A percentile compares a stretch with the other conserved stretches of the same genome.
These are phyloP conservation scores for Diarsia brunnea DNA, from an alignment of 2,888 invertebrate species.

Conservation along the genomic window DNA sequence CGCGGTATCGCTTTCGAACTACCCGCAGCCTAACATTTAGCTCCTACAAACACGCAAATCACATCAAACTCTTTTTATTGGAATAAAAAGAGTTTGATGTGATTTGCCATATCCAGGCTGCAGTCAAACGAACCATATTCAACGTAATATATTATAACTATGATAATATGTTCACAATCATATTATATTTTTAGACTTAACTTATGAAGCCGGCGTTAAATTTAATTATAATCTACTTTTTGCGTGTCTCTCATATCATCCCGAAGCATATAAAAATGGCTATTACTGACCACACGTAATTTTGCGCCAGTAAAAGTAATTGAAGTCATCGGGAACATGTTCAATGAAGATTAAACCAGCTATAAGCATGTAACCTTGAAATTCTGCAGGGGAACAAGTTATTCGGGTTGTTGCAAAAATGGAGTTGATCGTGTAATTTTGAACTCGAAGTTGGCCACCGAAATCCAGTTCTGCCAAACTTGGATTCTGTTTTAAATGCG, in stretches of 20 bases:
- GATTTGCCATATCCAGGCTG: not conserved
- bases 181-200: no score
- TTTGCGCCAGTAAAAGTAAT: constrained; percentile 25
- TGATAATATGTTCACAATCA: not conserved
- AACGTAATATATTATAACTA: constrained; percentile 12
- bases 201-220: not conserved
- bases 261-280: not conserved
- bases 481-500: not conserved
- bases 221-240: constrained; percentile 33
- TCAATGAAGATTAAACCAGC: constrained; percentile 10
- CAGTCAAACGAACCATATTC: not conserved
- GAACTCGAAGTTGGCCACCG: not conserved
- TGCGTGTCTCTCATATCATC: constrained; percentile 9
- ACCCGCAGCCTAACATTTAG: no score
- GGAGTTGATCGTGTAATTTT: constrained; percentile 7
- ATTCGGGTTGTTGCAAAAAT: constrained; percentile 13
- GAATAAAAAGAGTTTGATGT: no score
- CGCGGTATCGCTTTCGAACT: no score
- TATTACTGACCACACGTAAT: constrained; percentile 27
- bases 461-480: not conserved
- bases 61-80: no score
- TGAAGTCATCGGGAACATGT: constrained; percentile 8
- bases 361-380: constrained; percentile 27
- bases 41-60: no score
- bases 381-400: constrained; percentile 27